These are phyloP conservation scores for Harlomillsia oculata DNA, from an alignment of 1,140 invertebrate species.

Conservation along the genomic window DNA sequence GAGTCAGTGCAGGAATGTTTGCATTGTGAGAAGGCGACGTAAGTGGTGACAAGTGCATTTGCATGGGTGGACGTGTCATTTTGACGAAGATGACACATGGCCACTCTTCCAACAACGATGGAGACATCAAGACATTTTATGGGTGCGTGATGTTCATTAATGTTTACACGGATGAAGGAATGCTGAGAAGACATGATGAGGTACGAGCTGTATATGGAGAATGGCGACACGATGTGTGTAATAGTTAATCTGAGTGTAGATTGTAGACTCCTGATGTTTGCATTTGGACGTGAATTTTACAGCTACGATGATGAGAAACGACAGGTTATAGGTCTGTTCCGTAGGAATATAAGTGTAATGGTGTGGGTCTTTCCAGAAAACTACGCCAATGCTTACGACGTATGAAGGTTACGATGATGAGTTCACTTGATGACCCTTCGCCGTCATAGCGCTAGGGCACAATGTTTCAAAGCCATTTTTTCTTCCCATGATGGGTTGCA, in stretches of 20 bases:
- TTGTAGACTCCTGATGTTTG: too few relatives aligned
- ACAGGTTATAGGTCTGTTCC: too few relatives aligned
- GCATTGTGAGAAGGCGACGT: background rate
- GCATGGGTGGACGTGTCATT: constrained; percentile 26
- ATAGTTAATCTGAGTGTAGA: too few relatives aligned
- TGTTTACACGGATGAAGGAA: background rate
- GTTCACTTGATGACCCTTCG: constrained; percentile 16
- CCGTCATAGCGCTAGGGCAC: too few relatives aligned
- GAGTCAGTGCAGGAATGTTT: background rate
- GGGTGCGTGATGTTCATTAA: constrained; percentile 25
- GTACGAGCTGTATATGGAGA: background rate
- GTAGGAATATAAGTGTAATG: background rate
- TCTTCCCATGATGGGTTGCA: too few relatives aligned
- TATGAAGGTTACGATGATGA: constrained; percentile 15
- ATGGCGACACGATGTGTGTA: too few relatives aligned
- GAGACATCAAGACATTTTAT: constrained; percentile 26
- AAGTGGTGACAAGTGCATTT: constrained; percentile 5
- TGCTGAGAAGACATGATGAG: background rate
- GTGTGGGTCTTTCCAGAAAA: constrained; percentile 8
- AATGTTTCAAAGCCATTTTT: too few relatives aligned
- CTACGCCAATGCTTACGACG: constrained; percentile 3
- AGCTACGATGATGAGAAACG: too few relatives aligned
- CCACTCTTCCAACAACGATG: constrained; percentile 1
- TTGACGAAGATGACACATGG: constrained; percentile 22
- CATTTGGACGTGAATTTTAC: background rate